Conservation (phyloP, 2,888 invertebrate species). For the Sabatieria punctata region DNA sequence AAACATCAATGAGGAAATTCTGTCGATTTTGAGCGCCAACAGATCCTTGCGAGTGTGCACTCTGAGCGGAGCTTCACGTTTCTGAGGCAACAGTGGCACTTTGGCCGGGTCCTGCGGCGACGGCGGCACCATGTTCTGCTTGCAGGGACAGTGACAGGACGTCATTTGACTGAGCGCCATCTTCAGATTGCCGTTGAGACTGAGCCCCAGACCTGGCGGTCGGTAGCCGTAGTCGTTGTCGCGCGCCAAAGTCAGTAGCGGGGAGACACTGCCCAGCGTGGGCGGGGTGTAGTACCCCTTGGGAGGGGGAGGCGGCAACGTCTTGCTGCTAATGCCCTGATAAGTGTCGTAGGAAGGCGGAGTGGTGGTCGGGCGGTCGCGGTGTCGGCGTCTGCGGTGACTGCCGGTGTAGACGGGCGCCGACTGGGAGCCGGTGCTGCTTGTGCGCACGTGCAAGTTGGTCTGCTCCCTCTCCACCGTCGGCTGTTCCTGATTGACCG, state of each 20-base stretch:
- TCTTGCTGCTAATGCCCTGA: background rate
- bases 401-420: background rate
- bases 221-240: constrained; percentile 31
- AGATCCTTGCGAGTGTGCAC: background rate
- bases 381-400: background rate
- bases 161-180: background rate
- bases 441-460: background rate
- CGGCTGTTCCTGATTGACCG: no score
- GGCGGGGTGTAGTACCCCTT: constrained; percentile 13
- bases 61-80: background rate
- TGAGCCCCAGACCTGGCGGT: constrained; percentile 19
- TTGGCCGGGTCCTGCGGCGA: background rate
- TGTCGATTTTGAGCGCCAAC: constrained; percentile 8
- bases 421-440: background rate
- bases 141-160: background rate
- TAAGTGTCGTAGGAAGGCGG: background rate
- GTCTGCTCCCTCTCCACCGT: background rate
- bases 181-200: background rate
- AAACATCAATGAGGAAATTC: constrained; percentile 3
- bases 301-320: background rate
- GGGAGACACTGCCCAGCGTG: constrained; percentile 3
- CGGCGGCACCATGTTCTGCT: background rate
- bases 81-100: background rate
- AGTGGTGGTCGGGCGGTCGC: background rate
- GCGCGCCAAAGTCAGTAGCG: constrained; percentile 12